phyloP scores from a whole-genome alignment of 2,888 invertebrate genomes.

The Caenorhabditis imperialis region DNA sequence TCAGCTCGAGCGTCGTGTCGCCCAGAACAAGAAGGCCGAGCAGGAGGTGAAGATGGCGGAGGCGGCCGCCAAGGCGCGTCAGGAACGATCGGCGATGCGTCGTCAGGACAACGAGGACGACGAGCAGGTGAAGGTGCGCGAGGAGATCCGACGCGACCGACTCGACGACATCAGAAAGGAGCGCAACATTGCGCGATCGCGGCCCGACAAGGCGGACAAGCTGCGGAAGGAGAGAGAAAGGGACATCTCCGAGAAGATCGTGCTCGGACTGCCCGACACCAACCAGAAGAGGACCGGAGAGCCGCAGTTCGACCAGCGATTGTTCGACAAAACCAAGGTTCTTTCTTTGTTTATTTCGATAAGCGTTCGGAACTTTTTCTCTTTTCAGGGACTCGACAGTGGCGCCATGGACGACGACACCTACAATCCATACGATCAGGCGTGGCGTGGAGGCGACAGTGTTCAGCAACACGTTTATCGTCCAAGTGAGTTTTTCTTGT shows the following conservation, averaged over 20 bases:
- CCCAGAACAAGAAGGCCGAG: slow-evolving; percentile 90
- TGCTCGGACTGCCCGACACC: slow-evolving; percentile 92
- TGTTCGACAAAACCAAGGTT: slow-evolving; percentile 88
- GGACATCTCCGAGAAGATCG: slow-evolving; percentile 98
- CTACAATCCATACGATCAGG: slow-evolving; percentile 97
- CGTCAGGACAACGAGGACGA: slow-evolving; percentile 82
- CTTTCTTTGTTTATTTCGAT: too few relatives aligned
- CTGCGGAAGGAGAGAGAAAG: slow-evolving; percentile 87
- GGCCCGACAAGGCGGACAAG: slow-evolving; percentile 91
- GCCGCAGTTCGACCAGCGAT: slow-evolving; percentile 88
- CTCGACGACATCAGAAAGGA: slow-evolving; percentile 82
- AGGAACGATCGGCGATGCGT: slow-evolving; percentile 52
- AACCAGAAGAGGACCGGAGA: slow-evolving; percentile 77
- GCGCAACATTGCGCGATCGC: slow-evolving; percentile 91
- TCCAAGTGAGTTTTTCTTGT: slow-evolving; percentile 82
- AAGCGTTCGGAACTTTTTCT: neutral
- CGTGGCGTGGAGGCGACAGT: slow-evolving; percentile 92
- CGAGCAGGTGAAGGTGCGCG: slow-evolving; percentile 84
- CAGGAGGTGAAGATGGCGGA: slow-evolving; percentile 89
- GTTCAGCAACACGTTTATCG: slow-evolving; percentile 91
- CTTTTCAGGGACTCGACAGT: slow-evolving; percentile 85
- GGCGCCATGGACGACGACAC: slow-evolving; percentile 93
- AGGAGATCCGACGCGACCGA: slow-evolving; percentile 82
- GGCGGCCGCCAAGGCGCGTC: slow-evolving; percentile 92
- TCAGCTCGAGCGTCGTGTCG: slow-evolving; percentile 89